A percentile compares a stretch with the other conserved stretches of the same genome.
phyloP scores from a whole-genome alignment of 2,797 vertebrate genomes.

The Monodelphis domestica region DNA sequence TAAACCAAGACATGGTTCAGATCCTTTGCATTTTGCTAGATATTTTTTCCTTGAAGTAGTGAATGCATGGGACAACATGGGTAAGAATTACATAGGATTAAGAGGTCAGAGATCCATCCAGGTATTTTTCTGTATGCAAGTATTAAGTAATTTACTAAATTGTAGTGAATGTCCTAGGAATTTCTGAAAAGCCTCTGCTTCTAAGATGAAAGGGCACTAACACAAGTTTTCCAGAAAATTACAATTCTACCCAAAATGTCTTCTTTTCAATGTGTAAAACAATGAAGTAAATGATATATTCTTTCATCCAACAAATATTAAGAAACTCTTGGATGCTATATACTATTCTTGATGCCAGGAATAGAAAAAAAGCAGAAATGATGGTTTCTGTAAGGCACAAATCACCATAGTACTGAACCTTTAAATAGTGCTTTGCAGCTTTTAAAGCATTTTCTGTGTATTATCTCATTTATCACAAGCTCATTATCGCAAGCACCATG shows the following conservation, averaged over 20 bases:
- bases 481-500: background rate
- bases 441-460: background rate
- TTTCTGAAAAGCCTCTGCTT: background rate
- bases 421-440: background rate
- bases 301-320: background rate
- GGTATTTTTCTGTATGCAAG: background rate
- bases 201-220: background rate
- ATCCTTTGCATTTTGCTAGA: background rate
- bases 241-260: background rate
- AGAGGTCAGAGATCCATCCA: background rate
- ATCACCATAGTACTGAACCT: background rate
- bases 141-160: background rate
- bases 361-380: background rate
- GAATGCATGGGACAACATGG: background rate
- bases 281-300: background rate
- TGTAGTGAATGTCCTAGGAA: background rate
- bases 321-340: background rate
- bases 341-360: background rate
- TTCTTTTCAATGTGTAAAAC: background rate
- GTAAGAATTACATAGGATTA: background rate
- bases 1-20: background rate
- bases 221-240: background rate
- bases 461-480: background rate
- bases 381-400: background rate
- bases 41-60: background rate